Percentiles rank a stretch among this genome's conserved stretches.
phyloP scores from a whole-genome alignment of 2,888 invertebrate genomes.

The Zaprionus bogoriensis region DNA sequence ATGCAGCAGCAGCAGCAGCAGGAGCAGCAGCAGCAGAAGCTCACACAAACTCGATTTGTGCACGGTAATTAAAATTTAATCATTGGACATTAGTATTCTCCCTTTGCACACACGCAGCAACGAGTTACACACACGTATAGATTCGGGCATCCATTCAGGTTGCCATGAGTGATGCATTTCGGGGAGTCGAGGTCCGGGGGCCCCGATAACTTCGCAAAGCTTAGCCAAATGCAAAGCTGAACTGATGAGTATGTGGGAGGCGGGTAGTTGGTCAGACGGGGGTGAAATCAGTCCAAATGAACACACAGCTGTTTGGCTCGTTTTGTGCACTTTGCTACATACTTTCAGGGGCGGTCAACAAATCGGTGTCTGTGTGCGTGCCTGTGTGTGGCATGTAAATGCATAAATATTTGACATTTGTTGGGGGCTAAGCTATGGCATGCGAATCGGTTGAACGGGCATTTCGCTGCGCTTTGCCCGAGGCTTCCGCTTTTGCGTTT shows the following conservation, averaged over 20 bases:
- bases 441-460: constrained; percentile 7
- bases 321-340: constrained; percentile 29
- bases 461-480: constrained; percentile 35
- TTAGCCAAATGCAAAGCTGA: constrained; percentile 22
- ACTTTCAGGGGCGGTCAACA: constrained; percentile 16
- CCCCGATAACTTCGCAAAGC: constrained; percentile 34
- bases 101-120: constrained; percentile 24
- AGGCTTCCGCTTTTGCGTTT: constrained; percentile 26
- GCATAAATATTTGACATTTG: constrained; percentile 42
- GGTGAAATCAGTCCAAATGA: constrained; percentile 1
- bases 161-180: constrained; percentile 38
- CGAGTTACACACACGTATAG: not conserved
- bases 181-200: constrained; percentile 3
- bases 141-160: constrained; percentile 24
- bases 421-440: constrained; percentile 22
- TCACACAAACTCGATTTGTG: constrained; percentile 67
- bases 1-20: constrained; percentile 32
- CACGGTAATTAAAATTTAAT: constrained; percentile 77
- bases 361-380: constrained; percentile 10
- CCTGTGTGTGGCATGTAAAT: constrained; percentile 37
- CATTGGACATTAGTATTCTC: constrained; percentile 73
- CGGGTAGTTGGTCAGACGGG: not conserved
- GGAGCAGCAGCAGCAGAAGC: constrained; percentile 21
- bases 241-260: not conserved
- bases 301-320: constrained; percentile 16